These are phyloP conservation scores for Microtus montanus DNA, from an alignment of 2,113 vertebrate species.

Conservation along the genomic window DNA sequence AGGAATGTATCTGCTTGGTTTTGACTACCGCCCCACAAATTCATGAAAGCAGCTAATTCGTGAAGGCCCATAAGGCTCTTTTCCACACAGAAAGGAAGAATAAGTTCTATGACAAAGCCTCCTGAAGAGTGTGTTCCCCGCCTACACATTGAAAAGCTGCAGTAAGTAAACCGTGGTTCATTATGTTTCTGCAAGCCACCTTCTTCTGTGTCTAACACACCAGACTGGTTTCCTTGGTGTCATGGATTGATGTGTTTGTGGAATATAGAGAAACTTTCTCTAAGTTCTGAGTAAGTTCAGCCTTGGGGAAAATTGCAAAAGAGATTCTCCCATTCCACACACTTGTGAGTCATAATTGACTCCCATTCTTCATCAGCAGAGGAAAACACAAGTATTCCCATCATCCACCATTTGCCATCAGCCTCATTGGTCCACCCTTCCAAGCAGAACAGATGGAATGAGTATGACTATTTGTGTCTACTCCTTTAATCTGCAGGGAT, in stretches of 20 bases:
- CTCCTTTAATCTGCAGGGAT: not conserved
- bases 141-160: not conserved
- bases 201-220: not conserved
- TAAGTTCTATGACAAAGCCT: not conserved
- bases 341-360: not conserved
- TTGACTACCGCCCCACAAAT: no score
- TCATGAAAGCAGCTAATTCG: not conserved
- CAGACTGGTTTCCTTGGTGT: not conserved
- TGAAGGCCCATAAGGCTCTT: not conserved
- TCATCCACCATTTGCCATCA: not conserved
- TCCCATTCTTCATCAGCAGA: not conserved
- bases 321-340: not conserved
- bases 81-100: not conserved
- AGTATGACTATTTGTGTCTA: not conserved
- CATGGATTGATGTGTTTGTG: not conserved
- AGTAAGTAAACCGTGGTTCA: not conserved
- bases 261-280: not conserved
- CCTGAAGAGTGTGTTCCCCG: not conserved
- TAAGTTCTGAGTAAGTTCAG: no score
- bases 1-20: not conserved
- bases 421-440: not conserved
- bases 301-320: not conserved
- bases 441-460: accelerated
- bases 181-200: not conserved
- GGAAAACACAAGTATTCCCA: not conserved